These are phyloP conservation scores for Drosophila fulvimacula DNA, from an alignment of 2,888 invertebrate genomes.

Conservation along the genomic window DNA sequence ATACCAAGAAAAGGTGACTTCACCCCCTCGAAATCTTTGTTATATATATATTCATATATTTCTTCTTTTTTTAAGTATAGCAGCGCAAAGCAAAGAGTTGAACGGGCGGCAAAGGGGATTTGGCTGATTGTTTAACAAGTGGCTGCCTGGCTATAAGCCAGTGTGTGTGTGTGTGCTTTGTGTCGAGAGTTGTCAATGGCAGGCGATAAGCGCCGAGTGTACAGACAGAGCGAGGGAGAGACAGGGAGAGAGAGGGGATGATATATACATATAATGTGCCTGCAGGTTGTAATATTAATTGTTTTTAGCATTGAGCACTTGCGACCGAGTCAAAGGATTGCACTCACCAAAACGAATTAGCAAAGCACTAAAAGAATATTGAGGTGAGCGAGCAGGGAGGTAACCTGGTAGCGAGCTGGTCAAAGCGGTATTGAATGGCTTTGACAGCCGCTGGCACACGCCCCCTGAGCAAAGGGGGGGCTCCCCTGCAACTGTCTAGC, in stretches of 20 bases:
- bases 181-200: constrained; percentile 70
- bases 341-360: constrained; percentile 16
- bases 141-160: constrained; percentile 16
- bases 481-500: not conserved
- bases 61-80: constrained; percentile 25
- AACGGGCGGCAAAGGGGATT: constrained; percentile 17
- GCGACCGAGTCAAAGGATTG: constrained; percentile 54
- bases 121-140: constrained; percentile 25
- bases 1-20: constrained; percentile 2
- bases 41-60: not conserved
- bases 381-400: constrained; percentile 5
- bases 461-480: constrained; percentile 1
- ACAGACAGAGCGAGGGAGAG: not conserved
- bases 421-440: constrained; percentile 67
- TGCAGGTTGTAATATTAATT: constrained; percentile 79
- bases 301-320: constrained; percentile 65
- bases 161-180: constrained; percentile 5
- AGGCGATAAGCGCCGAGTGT: constrained; percentile 65
- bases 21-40: not conserved
- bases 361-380: constrained; percentile 8
- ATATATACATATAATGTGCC: constrained; percentile 66
- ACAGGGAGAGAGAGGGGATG: constrained; percentile 1
- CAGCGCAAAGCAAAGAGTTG: constrained; percentile 21
- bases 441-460: constrained; percentile 60
- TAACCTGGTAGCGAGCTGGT: constrained; percentile 29